phyloP scores from a whole-genome alignment of 2,888 invertebrate species.

The Drosophila colorata region DNA sequence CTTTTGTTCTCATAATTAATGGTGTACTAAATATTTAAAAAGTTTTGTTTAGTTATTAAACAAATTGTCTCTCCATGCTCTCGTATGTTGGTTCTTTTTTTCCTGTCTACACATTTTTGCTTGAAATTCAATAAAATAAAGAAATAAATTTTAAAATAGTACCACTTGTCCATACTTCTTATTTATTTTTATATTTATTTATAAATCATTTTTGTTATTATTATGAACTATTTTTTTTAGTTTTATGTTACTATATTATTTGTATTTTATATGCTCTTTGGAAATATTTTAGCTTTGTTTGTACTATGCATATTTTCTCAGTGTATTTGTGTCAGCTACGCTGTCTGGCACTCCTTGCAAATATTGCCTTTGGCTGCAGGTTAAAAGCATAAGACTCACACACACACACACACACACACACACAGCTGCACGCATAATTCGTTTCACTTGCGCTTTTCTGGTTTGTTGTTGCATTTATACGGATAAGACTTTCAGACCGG shows the following conservation, averaged over 20 bases:
- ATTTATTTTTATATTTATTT: too few species aligned
- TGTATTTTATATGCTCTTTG: neutral
- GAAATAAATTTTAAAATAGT: too few species aligned
- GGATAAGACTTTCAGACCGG: conserved; percentile 56
- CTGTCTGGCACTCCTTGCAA: conserved; percentile 1
- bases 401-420: conserved; percentile 5
- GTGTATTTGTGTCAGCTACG: conserved; percentile 10
- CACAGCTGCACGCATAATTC: conserved; percentile 36
- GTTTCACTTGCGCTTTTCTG: conserved; percentile 63
- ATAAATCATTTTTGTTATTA: neutral
- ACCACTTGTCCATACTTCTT: too few species aligned
- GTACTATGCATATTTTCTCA: neutral
- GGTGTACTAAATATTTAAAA: too few species aligned
- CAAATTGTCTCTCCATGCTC: too few species aligned
- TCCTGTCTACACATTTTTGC: too few species aligned
- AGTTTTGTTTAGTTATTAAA: too few species aligned
- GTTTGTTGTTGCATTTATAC: conserved; percentile 33
- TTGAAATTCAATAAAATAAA: too few species aligned
- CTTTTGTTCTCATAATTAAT: too few species aligned
- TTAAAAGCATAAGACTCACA: conserved; percentile 3
- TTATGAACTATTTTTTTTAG: too few species aligned
- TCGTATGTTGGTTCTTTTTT: too few species aligned
- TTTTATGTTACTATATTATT: too few species aligned
- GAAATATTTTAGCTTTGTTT: neutral
- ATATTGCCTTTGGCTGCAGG: conserved; percentile 20